Conservation (phyloP, 2,888 invertebrate species). For the Microctonus hyperodae region DNA sequence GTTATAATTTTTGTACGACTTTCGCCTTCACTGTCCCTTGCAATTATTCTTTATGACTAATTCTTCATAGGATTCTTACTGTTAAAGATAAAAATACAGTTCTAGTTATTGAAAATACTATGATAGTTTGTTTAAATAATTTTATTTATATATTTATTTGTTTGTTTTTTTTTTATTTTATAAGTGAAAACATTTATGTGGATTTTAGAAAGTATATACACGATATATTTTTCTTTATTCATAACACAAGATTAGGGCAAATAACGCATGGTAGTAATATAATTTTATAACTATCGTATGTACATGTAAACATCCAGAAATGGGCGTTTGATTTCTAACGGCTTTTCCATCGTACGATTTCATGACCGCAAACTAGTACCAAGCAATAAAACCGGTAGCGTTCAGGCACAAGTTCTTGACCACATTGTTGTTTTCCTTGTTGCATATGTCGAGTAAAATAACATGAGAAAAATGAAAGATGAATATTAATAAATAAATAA, state of each 20-base stretch:
- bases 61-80: not conserved
- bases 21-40: not conserved
- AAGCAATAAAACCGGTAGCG: conserved; percentile 22
- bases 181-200: not conserved
- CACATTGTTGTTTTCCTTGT: conserved; percentile 23
- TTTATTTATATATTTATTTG: not conserved
- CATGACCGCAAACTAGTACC: conserved; percentile 29
- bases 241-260: conserved; percentile 5
- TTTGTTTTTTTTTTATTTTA: not conserved
- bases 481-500: not conserved
- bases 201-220: not conserved
- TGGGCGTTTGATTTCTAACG: conserved; percentile 56
- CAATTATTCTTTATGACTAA: not conserved
- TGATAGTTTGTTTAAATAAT: not conserved
- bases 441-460: conserved; percentile 19
- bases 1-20: conserved; percentile 3
- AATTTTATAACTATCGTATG: not conserved
- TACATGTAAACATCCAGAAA: conserved; percentile 36
- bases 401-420: not conserved
- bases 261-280: not conserved
- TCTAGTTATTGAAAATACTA: not conserved
- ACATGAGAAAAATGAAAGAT: not conserved
- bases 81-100: not conserved
- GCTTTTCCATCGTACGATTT: conserved; percentile 43
- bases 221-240: not conserved